These are phyloP conservation scores for Atta texana DNA, from an alignment of 1,140 invertebrate species.

Conservation along the genomic window DNA sequence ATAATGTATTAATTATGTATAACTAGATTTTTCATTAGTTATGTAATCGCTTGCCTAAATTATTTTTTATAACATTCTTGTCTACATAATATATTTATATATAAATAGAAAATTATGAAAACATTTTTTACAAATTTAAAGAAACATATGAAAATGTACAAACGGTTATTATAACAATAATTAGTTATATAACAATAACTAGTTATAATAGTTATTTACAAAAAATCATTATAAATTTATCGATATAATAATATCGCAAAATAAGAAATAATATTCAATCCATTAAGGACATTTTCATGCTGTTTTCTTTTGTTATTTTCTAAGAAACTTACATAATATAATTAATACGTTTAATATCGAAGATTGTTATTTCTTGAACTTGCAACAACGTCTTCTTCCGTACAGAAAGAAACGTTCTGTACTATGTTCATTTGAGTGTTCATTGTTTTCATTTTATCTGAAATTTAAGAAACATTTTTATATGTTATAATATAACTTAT, in stretches of 20 bases:
- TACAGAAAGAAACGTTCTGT: neutral
- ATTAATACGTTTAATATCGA: neutral
- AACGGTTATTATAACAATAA: neutral
- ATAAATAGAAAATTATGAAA: neutral
- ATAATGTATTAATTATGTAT: neutral
- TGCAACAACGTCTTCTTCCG: neutral
- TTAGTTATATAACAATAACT: neutral
- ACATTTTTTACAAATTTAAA: neutral
- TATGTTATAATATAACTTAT: neutral
- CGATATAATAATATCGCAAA: neutral
- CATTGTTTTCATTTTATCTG: neutral
- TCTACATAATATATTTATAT: neutral
- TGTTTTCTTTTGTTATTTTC: neutral
- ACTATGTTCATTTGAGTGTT: neutral
- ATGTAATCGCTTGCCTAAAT: neutral
- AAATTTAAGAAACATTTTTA: slow-evolving; percentile 4
- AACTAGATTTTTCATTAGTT: neutral
- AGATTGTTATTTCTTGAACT: neutral
- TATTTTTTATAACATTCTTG: neutral
- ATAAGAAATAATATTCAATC: neutral
- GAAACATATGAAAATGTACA: neutral
- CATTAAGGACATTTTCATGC: too few species aligned
- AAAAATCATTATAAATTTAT: neutral
- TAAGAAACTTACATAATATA: neutral
- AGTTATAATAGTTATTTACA: neutral